A percentile compares a stretch with the other conserved stretches of the same genome.
phyloP scores from a whole-genome alignment of 2,888 invertebrate genomes.

The Ryuthela nishihirai region DNA sequence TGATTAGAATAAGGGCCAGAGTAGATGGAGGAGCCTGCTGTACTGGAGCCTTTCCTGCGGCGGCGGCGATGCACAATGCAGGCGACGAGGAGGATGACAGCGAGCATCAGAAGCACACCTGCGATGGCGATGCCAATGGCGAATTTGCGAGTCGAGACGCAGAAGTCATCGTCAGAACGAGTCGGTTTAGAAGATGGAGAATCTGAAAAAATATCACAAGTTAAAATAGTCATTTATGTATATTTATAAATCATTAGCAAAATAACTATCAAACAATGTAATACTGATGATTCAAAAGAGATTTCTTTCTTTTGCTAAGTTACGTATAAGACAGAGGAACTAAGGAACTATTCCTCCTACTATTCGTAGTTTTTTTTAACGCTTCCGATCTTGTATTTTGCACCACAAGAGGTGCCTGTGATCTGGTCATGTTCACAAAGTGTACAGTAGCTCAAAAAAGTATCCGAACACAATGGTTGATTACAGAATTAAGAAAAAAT shows the following conservation, averaged over 20 bases:
- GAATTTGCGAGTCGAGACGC: constrained; percentile 84
- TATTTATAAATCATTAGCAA: neutral
- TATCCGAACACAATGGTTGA: too few species aligned
- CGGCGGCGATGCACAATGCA: constrained; percentile 71
- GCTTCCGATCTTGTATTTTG: too few species aligned
- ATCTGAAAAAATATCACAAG: too few species aligned
- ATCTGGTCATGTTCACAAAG: too few species aligned
- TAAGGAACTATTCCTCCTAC: too few species aligned
- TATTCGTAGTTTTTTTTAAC: too few species aligned
- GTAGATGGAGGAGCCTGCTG: constrained; percentile 85
- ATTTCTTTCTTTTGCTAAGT: neutral
- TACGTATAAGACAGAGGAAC: too few species aligned
- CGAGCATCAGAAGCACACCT: constrained; percentile 80
- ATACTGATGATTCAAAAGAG: neutral
- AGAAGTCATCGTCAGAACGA: constrained; percentile 61
- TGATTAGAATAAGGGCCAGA: constrained; percentile 92
- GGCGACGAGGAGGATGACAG: constrained; percentile 79
- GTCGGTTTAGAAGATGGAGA: constrained; percentile 3
- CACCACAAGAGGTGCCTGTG: too few species aligned
- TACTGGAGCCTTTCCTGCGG: constrained; percentile 61
- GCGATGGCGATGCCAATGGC: constrained; percentile 89
- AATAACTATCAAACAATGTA: too few species aligned
- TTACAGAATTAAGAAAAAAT: too few species aligned
- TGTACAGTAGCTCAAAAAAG: too few species aligned
- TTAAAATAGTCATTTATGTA: neutral